These are phyloP conservation scores for Solea senegalensis DNA, from an alignment of 2,113 vertebrate species.

Conservation along the genomic window DNA sequence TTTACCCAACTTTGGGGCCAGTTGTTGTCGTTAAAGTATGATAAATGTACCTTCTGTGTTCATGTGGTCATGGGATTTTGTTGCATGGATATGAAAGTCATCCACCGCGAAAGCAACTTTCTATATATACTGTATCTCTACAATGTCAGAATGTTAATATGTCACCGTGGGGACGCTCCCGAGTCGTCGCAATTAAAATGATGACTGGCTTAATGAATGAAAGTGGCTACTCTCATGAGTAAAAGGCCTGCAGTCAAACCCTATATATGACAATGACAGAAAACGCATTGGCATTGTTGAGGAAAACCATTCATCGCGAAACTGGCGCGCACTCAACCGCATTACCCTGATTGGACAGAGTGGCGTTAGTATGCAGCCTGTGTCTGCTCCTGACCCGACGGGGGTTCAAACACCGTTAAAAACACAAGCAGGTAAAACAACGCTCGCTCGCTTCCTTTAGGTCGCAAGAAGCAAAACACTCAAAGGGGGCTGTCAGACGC, in stretches of 20 bases:
- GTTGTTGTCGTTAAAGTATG: too few relatives aligned
- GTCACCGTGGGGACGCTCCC: background rate
- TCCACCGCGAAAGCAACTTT: too few relatives aligned
- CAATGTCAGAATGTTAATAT: background rate
- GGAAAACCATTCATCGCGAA: constrained; percentile 16
- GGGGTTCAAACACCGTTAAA: background rate
- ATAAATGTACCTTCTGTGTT: too few relatives aligned
- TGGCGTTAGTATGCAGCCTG: constrained; percentile 20
- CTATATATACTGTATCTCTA: too few relatives aligned
- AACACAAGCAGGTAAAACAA: background rate
- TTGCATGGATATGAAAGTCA: too few relatives aligned
- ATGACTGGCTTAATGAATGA: constrained; percentile 10
- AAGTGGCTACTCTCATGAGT: constrained; percentile 2
- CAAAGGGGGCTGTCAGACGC: constrained; percentile 4
- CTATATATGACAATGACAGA: constrained; percentile 1
- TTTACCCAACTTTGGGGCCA: too few relatives aligned
- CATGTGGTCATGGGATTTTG: too few relatives aligned
- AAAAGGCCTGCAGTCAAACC: constrained; percentile 27
- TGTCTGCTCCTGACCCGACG: constrained; percentile 28
- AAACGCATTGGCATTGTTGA: constrained; percentile 14
- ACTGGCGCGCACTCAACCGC: constrained; percentile 13
- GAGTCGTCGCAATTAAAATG: background rate
- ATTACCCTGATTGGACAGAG: constrained; percentile 44
- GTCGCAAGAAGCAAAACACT: background rate
- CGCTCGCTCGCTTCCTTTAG: background rate